These are phyloP conservation scores for Piscicola geometra DNA, from an alignment of 2,888 invertebrate genomes.

Conservation along the genomic window DNA sequence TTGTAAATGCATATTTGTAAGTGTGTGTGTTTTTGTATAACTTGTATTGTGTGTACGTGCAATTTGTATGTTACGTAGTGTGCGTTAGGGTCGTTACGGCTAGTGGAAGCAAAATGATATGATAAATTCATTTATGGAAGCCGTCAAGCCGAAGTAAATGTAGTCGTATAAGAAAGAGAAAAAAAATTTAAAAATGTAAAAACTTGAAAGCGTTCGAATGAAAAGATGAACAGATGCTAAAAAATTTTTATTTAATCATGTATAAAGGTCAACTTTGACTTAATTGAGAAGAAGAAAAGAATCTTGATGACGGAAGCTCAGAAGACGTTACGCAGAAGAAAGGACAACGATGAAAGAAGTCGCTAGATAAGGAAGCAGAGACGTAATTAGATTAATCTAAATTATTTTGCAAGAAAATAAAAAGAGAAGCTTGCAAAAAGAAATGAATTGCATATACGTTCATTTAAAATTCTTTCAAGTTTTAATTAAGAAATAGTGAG, in stretches of 20 bases:
- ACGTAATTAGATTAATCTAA: constrained; percentile 5
- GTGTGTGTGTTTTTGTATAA: background rate
- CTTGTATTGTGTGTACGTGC: constrained; percentile 1
- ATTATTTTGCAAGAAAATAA: background rate
- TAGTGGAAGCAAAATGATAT: background rate
- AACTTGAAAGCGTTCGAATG: too few relatives aligned
- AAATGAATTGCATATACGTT: background rate
- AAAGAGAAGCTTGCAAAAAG: background rate
- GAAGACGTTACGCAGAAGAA: background rate
- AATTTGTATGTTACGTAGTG: background rate
- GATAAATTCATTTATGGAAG: constrained; percentile 8
- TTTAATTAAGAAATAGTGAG: background rate
- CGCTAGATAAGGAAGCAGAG: background rate
- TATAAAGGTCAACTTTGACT: too few relatives aligned
- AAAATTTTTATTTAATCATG: too few relatives aligned
- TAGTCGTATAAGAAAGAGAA: background rate
- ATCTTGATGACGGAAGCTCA: background rate
- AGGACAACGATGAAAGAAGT: background rate
- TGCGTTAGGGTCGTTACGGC: constrained; percentile 5
- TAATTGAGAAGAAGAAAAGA: background rate
- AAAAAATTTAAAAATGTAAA: background rate
- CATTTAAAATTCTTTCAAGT: constrained; percentile 3
- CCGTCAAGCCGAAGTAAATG: constrained; percentile 3
- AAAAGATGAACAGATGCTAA: too few relatives aligned
- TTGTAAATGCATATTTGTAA: background rate